Base-by-base conservation (phyloP, 2,113 vertebrate genomes). In the Lycaon pictus region DNA sequence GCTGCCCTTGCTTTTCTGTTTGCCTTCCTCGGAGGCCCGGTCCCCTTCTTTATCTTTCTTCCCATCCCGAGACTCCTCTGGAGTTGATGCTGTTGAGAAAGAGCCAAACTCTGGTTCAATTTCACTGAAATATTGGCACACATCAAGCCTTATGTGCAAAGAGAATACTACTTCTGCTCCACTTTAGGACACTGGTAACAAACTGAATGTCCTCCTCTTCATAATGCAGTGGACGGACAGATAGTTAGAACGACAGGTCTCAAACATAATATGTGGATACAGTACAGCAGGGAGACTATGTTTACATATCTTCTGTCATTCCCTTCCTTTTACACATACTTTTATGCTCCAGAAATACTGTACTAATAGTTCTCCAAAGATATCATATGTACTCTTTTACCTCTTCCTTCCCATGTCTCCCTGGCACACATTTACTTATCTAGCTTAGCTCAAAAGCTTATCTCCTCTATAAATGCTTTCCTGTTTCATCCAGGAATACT, bases 11-110 rank as follows among this genome's bases (percentile, higher is more conserved):
- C 99, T 99, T 96, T 99, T 99, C 35, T 99, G 99, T 67, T 99
- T 99, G 98, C 98, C 99, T 88, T 99, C 98, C 94, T 99, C 99
- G 58, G 99, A 98, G 77, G 98, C 98, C 85, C 99, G 99, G 92
- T 99, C 99, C 23, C 99, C 99, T 95, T 99, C 99, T 98, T 99
- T 99, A 90, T 99, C 99, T 88, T 98, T 99, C 96, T 99, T 99
- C 90, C 99, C 99, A 97, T 99, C 99, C 7, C 99, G 98, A 97
- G 99, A 99, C 90, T 99, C 99, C 97, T 99, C 99, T 9, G 99
- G 99, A 58, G 99, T 99, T 88, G 99, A 99, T 58, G 99, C 99
- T 99, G 93, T 96, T 97, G 56, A 96, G 53, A 95, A 93, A 97
- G 17, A 96, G 32, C 2, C 86, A 88, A 97, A 95, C 6, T 96